phyloP scores from a whole-genome alignment of 2,797 vertebrate genomes.

The Micropoecilia bifurca region DNA sequence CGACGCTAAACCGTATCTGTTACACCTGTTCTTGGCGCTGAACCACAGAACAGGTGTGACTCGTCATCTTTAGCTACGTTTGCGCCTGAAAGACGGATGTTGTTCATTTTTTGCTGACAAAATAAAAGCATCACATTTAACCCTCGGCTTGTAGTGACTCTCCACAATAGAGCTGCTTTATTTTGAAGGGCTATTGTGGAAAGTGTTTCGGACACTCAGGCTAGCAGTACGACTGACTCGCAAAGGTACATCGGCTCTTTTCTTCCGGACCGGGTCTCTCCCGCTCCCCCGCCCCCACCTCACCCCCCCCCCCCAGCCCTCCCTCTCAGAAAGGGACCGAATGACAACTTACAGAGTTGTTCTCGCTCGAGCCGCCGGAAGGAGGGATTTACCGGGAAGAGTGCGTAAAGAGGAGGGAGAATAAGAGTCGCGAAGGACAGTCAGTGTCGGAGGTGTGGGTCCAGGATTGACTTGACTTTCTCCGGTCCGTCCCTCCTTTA shows the following conservation, averaged over 20 bases:
- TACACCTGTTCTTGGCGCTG: slow-evolving; percentile 1
- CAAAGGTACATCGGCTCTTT: slow-evolving; percentile 11
- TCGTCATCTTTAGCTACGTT: background rate
- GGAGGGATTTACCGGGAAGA: background rate
- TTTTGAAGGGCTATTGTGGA: background rate
- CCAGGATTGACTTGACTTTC: slow-evolving; percentile 22
- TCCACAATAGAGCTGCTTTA: background rate
- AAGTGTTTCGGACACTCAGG: fast-evolving
- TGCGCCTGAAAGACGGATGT: background rate
- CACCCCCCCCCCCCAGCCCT: background rate
- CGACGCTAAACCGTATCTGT: background rate
- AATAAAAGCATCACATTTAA: slow-evolving; percentile 10
- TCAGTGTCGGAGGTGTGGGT: slow-evolving; percentile 5
- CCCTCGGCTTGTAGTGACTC: fast-evolving
- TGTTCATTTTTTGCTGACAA: background rate
- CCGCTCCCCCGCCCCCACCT: background rate
- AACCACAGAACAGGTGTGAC: slow-evolving; percentile 50
- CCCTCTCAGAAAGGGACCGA: slow-evolving; percentile 28
- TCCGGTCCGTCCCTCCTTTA: background rate
- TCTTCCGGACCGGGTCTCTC: slow-evolving; percentile 13
- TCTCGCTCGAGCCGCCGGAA: slow-evolving; percentile 5
- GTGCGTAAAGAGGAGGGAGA: slow-evolving; percentile 8
- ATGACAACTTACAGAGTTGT: slow-evolving; percentile 59
- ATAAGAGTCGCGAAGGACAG: slow-evolving; percentile 17
- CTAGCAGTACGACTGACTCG: background rate